A percentile compares a stretch with the other conserved stretches of the same genome.
These are phyloP conservation scores for Anabacerthia variegaticeps DNA, from an alignment of 2,797 vertebrate species.

Conservation along the genomic window DNA sequence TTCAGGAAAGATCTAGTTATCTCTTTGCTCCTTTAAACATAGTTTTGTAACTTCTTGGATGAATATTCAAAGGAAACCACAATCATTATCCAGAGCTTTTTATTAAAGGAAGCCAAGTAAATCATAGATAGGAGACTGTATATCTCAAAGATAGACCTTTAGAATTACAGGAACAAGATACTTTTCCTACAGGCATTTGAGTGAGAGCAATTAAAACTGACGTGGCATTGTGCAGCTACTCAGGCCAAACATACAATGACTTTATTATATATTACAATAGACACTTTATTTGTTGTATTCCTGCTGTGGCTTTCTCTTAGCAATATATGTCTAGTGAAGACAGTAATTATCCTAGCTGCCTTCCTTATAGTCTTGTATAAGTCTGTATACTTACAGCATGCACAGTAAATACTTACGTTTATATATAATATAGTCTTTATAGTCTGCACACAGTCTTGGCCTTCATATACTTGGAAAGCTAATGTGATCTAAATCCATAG, in stretches of 20 bases:
- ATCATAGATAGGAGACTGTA: not conserved
- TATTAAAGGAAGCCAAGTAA: not conserved
- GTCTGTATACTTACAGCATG: not conserved
- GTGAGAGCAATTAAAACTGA: conserved; percentile 4
- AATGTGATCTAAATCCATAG: not conserved
- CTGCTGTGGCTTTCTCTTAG: not conserved
- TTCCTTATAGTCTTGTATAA: not conserved
- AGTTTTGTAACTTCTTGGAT: not conserved
- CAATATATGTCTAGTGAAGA: not conserved
- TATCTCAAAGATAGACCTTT: not conserved
- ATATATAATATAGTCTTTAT: not conserved
- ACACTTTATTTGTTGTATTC: not conserved
- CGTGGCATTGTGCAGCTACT: not conserved
- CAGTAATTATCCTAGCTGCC: not conserved
- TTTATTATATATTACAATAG: not conserved
- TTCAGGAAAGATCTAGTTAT: not conserved
- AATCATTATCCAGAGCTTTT: not conserved
- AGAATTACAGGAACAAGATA: not conserved
- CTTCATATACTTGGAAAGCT: not conserved
- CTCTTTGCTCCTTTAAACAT: not conserved
- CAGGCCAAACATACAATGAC: not conserved
- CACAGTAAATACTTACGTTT: not conserved
- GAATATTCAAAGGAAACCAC: not conserved
- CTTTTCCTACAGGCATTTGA: not conserved
- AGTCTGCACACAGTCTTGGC: not conserved